These are phyloP conservation scores for Dryocosmus kuriphilus DNA, from an alignment of 2,888 invertebrate genomes.

Conservation along the genomic window DNA sequence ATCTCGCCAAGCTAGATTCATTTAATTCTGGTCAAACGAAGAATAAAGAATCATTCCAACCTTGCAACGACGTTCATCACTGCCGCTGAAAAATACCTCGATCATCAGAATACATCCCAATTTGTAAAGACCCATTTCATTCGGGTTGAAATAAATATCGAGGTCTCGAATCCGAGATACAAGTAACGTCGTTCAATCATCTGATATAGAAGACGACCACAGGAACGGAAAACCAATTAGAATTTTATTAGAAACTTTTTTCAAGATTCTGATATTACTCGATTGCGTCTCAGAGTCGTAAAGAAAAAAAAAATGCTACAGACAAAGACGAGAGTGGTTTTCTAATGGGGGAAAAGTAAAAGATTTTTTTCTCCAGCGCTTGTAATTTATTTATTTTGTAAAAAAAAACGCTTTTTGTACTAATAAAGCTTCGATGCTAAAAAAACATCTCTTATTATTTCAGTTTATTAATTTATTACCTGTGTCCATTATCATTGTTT, in stretches of 20 bases:
- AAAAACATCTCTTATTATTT: conserved; percentile 8
- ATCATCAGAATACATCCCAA: not conserved
- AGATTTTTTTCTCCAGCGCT: conserved; percentile 56
- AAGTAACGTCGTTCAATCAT: conserved; percentile 30
- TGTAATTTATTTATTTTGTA: conserved; percentile 77
- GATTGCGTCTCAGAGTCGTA: conserved; percentile 29
- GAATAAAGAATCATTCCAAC: conserved; percentile 9
- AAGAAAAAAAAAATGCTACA: conserved; percentile 43
- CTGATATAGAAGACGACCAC: conserved; percentile 19
- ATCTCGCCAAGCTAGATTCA: conserved; percentile 46
- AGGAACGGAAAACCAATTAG: conserved; percentile 36
- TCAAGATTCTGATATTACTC: conserved; percentile 42
- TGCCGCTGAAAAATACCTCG: conserved; percentile 4
- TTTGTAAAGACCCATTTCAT: not conserved
- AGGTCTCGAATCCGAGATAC: not conserved
- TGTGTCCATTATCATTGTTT: not conserved
- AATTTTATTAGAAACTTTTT: conserved; percentile 38
- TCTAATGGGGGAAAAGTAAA: conserved; percentile 42
- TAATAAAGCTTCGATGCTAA: conserved; percentile 71
- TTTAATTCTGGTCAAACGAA: conserved; percentile 4
- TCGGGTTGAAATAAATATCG: not conserved
- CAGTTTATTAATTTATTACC: not conserved
- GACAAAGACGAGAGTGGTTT: conserved; percentile 43
- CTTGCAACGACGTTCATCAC: conserved; percentile 25
- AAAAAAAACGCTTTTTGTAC: conserved; percentile 73